Base-by-base conservation (phyloP, 2,113 vertebrate species). In the Bubo blakistoni region DNA sequence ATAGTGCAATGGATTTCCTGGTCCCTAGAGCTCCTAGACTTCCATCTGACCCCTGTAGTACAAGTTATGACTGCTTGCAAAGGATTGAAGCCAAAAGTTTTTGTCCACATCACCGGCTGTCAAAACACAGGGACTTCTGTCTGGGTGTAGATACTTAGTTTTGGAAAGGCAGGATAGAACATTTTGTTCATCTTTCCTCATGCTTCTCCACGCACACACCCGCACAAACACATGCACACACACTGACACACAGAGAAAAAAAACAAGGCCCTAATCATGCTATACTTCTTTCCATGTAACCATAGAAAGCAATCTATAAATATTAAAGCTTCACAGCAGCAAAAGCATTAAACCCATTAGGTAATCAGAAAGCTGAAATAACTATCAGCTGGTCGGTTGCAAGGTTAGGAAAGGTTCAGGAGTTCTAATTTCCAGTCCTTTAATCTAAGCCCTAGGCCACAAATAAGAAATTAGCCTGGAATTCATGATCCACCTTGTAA, bases 41-140 rank as follows among this genome's bases (percentile, higher is more conserved):
- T 81, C 80, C 76, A 24, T 52, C 61, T 79, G 81, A 90, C 84
- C 81, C 82, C 78, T 90, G 80, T 54, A 17, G 89, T 91, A 72
- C 51, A 84, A 79, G 40, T 76, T 87, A 73, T 18, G 32, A 76
- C 34, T 94, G 47, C 85, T 70, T 91, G 86, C 32, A 86, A 55
- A 73, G 78, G 76, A 83, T 3, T 40, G 44, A 62, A 89, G 86
- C 94, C 87, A 92, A 44, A 88, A 92, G 78, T n/a, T 95, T 94
- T 82, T 4, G 22, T 91, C 84, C 71, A 49, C 69, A 58, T 67
- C 32, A 27, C 80, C 3, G 66, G 54, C 91, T 96, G 92, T 94
- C 73, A 94, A 97, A 96, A 95, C 95, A 95, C 89, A 90, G 92
- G 58, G 86, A 85, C 91, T 82, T 96, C 49, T 94, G 77, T 94